Conservation (phyloP, 2,113 vertebrate species). For the Chionodraco myersi region DNA sequence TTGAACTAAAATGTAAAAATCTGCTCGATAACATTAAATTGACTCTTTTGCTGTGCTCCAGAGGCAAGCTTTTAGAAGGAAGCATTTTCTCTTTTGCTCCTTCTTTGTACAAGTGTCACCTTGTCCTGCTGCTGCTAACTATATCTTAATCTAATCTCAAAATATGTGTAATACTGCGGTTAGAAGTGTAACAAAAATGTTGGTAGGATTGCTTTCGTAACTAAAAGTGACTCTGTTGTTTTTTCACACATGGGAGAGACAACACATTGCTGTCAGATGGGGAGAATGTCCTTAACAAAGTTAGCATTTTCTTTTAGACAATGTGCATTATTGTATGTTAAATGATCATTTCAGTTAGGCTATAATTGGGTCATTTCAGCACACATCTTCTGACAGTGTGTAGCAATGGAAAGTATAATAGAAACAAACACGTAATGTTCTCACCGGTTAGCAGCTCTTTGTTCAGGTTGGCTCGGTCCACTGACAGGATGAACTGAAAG, state of each 20-base stretch:
- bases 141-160: neutral
- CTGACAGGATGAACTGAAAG: constrained; percentile 95
- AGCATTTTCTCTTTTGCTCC: neutral
- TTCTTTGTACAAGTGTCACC: neutral
- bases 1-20: too few relatives aligned
- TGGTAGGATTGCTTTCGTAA: neutral
- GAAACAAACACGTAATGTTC: constrained; percentile 14
- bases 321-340: neutral
- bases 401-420: neutral
- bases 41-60: neutral
- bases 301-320: neutral
- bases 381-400: neutral
- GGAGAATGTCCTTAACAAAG: neutral
- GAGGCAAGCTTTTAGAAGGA: too few relatives aligned
- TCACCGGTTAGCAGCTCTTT: constrained; percentile 92
- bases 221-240: neutral
- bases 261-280: neutral
- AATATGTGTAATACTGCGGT: neutral
- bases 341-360: neutral
- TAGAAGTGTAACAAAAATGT: neutral
- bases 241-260: neutral
- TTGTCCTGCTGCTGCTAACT: neutral
- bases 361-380: neutral
- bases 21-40: neutral
- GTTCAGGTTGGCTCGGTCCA: constrained; percentile 94